Evolutionary conservation across 2,113 vertebrate genomes (phyloP).

Genomic region (Alosa alosa): DNA sequence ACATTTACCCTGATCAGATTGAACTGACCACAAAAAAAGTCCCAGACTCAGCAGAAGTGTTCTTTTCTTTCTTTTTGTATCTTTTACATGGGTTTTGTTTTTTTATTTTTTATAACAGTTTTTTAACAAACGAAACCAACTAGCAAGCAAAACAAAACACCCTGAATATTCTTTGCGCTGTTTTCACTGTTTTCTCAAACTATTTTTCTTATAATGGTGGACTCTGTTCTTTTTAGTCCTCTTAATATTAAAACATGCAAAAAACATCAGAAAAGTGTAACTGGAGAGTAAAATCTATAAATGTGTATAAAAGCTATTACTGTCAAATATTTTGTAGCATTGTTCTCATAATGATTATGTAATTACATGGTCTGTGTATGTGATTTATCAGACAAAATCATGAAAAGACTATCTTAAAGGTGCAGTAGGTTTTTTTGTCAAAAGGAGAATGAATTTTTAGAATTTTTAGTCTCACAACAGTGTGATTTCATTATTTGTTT

Average conservation of each 20-base stretch:
- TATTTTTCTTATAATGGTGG: constrained; percentile 75
- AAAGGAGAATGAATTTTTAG: no score
- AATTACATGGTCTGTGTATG: constrained; percentile 34
- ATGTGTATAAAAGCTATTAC: constrained; percentile 65
- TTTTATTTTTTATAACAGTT: no score
- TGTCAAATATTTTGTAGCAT: constrained; percentile 67
- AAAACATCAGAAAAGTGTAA: constrained; percentile 64
- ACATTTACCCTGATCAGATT: constrained; percentile 59
- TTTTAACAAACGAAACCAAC: constrained; percentile 64
- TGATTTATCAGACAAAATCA: constrained; percentile 52
- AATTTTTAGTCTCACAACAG: not conserved
- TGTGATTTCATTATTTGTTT: not conserved
- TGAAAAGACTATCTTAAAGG: constrained; percentile 61
- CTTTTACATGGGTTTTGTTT: constrained; percentile 63
- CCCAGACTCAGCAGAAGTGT: constrained; percentile 69
- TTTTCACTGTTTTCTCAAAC: constrained; percentile 74
- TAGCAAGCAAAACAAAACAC: constrained; percentile 58
- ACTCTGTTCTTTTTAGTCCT: constrained; percentile 65
- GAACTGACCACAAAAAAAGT: constrained; percentile 61
- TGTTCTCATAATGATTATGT: constrained; percentile 63
- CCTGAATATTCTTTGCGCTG: constrained; percentile 77
- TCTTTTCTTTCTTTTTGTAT: constrained; percentile 63
- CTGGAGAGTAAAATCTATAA: constrained; percentile 55
- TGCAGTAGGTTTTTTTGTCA: not conserved
- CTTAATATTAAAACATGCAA: constrained; percentile 66